Percentiles rank a stretch among this genome's conserved stretches.
Conservation (phyloP, 1,140 invertebrate species). For the Formica exsecta region DNA sequence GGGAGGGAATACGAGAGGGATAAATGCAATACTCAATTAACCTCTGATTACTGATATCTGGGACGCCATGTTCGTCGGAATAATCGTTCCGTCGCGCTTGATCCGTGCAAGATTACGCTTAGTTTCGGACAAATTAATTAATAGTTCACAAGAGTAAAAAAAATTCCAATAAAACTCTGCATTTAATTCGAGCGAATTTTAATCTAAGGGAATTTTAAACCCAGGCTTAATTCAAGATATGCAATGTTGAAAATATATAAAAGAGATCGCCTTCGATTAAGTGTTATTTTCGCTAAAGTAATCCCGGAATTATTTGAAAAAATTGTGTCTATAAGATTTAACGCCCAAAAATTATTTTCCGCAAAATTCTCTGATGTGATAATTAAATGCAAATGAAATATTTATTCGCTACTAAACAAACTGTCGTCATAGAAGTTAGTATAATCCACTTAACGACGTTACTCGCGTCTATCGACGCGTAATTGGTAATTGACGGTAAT, state of each 20-base stretch:
- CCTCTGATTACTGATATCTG: slow-evolving; percentile 62
- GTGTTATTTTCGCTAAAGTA: too few relatives aligned
- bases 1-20: neutral
- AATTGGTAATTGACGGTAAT: slow-evolving; percentile 57
- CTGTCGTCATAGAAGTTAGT: slow-evolving; percentile 1
- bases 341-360: neutral
- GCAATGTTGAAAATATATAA: too few relatives aligned
- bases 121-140: neutral
- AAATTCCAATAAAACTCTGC: neutral
- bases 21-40: slow-evolving; percentile 33
- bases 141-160: neutral
- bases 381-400: slow-evolving; percentile 20
- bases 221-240: too few relatives aligned
- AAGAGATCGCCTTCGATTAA: too few relatives aligned
- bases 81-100: neutral
- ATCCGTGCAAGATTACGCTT: neutral
- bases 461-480: slow-evolving; percentile 31
- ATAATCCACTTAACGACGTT: slow-evolving; percentile 41
- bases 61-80: slow-evolving; percentile 43
- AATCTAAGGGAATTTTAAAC: too few relatives aligned
- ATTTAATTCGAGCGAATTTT: too few relatives aligned
- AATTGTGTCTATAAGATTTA: too few relatives aligned
- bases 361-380: neutral
- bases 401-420: neutral
- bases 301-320: too few relatives aligned